phyloP scores from a whole-genome alignment of 2,888 invertebrate genomes.

The Temnothorax unifasciatus region DNA sequence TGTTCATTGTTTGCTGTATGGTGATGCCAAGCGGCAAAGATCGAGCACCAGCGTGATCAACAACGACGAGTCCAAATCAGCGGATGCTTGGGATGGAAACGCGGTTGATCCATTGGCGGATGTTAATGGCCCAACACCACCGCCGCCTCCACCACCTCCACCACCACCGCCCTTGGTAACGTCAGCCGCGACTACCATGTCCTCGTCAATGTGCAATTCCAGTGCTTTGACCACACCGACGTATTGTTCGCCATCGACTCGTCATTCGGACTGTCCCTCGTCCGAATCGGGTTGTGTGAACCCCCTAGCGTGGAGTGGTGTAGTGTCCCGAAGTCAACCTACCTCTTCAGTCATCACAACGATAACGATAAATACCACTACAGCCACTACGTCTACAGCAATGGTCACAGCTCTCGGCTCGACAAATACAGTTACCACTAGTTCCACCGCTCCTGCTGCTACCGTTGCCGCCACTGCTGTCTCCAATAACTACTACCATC shows the following conservation, averaged over 20 bases:
- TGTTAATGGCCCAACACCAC: conserved; percentile 65
- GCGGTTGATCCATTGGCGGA: conserved; percentile 71
- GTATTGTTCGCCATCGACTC: conserved; percentile 61
- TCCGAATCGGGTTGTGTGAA: conserved; percentile 65
- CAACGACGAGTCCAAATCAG: conserved; percentile 79
- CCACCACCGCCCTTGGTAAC: conserved; percentile 70
- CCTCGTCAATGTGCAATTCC: conserved; percentile 64
- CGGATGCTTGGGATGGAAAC: conserved; percentile 82
- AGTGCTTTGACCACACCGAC: conserved; percentile 63
- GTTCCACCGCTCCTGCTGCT: conserved; percentile 59
- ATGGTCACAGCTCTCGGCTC: conserved; percentile 60
- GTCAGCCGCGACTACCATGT: conserved; percentile 54
- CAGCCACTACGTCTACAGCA: conserved; percentile 62
- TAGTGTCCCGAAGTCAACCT: conserved; percentile 68
- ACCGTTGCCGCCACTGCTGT: conserved; percentile 14
- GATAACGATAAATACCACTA: conserved; percentile 71
- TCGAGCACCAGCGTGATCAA: conserved; percentile 76
- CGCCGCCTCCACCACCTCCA: conserved; percentile 70
- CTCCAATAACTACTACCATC: conserved; percentile 70
- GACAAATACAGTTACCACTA: conserved; percentile 69
- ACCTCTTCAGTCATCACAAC: conserved; percentile 73
- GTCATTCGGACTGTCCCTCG: conserved; percentile 67
- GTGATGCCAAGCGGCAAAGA: conserved; percentile 84
- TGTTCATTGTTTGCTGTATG: conserved; percentile 86
- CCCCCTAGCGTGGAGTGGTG: conserved; percentile 63